phyloP scores from a whole-genome alignment of 1,140 invertebrate genomes.

The Drosophila dunni region DNA sequence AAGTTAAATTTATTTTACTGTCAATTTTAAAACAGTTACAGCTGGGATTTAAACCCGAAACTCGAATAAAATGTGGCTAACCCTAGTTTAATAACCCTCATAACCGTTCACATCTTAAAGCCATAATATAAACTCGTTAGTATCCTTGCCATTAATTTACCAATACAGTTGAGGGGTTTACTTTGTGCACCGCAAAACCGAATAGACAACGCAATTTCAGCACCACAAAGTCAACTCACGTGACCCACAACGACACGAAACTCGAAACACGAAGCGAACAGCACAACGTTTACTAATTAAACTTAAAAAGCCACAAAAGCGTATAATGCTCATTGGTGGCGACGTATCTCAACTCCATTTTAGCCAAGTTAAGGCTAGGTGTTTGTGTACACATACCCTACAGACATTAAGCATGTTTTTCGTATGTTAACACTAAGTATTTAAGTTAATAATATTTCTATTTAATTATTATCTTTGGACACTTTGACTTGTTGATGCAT shows the following conservation, averaged over 20 bases:
- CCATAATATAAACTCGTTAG: conserved; percentile 10
- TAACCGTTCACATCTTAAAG: background rate
- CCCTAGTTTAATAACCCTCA: background rate
- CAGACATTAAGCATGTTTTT: background rate
- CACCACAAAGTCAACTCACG: conserved; percentile 37
- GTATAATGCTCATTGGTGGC: conserved; percentile 42
- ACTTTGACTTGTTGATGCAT: too few species aligned
- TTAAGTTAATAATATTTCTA: background rate
- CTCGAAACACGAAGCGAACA: background rate
- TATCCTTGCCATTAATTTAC: background rate
- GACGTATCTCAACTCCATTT: conserved; percentile 13
- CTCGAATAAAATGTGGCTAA: background rate
- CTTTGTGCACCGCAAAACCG: conserved; percentile 57
- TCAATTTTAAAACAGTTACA: background rate
- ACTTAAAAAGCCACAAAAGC: conserved; percentile 62
- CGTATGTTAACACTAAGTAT: background rate
- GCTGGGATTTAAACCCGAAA: background rate
- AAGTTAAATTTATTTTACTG: background rate
- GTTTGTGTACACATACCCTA: conserved; percentile 19
- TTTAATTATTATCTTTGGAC: too few species aligned
- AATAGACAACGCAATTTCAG: conserved; percentile 55
- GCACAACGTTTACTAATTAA: conserved; percentile 57
- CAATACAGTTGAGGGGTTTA: conserved; percentile 10
- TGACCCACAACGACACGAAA: conserved; percentile 2
- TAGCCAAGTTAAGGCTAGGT: conserved; percentile 8